These are phyloP conservation scores for Galaxea fascicularis DNA, from an alignment of 92 coral and sea anemone species.

Conservation along the genomic window DNA sequence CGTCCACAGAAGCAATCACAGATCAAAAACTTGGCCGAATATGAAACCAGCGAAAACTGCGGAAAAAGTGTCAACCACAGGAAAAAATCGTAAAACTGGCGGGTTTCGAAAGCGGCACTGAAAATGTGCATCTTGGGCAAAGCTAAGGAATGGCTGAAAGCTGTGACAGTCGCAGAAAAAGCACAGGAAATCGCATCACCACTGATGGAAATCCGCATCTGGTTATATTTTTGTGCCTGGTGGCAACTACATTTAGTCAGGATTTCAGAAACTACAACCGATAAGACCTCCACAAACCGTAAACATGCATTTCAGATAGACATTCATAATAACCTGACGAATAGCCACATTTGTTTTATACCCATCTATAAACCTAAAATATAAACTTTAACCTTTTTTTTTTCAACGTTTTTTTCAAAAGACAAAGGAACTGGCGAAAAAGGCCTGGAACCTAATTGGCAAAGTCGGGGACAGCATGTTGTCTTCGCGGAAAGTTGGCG, in stretches of 20 bases:
- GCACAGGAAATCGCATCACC: too few species aligned
- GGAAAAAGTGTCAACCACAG: not conserved
- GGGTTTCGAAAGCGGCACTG: not conserved
- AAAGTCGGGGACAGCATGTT: constrained; percentile 76
- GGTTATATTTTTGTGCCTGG: too few species aligned
- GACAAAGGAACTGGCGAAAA: constrained; percentile 69
- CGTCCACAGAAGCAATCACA: too few species aligned
- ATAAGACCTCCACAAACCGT: too few species aligned
- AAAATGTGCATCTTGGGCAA: not conserved
- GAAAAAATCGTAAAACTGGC: not conserved
- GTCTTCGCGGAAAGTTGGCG: constrained; percentile 54
- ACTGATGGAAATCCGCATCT: too few species aligned
- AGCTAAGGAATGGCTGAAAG: not conserved
- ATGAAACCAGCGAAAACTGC: not conserved
- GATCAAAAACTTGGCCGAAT: not conserved
- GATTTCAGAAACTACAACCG: too few species aligned
- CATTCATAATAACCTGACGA: too few species aligned
- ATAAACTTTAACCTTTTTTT: too few species aligned
- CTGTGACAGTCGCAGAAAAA: not conserved
- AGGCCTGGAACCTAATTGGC: constrained; percentile 66
- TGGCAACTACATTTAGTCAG: too few species aligned
- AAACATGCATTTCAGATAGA: too few species aligned
- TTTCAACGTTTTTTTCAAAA: constrained; percentile 8
- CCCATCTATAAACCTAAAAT: not conserved
- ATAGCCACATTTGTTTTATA: too few species aligned